A percentile compares a stretch with the other conserved stretches of the same genome.
These are phyloP conservation scores for Acheta domesticus DNA, from an alignment of 2,888 invertebrate genomes.

Conservation along the genomic window DNA sequence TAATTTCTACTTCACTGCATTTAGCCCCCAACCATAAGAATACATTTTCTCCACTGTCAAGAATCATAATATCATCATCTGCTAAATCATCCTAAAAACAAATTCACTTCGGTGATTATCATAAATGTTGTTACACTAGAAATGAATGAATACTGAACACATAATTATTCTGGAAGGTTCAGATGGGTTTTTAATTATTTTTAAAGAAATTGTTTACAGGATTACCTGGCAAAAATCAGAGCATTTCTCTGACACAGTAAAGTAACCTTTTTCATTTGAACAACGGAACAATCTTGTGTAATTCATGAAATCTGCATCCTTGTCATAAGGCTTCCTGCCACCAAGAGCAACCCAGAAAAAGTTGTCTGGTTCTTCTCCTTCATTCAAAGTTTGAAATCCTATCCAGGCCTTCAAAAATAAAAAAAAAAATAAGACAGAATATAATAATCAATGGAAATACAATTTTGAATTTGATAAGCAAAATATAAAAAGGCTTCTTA, in stretches of 20 bases:
- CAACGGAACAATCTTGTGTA: constrained; percentile 93
- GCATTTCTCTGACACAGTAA: constrained; percentile 98
- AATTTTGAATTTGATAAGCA: not conserved
- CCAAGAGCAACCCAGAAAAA: constrained; percentile 98
- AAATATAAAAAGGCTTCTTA: too few relatives aligned
- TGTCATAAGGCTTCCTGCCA: constrained; percentile 85
- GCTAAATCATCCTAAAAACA: constrained; percentile 87
- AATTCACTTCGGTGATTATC: too few relatives aligned
- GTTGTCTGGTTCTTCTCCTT: constrained; percentile 96
- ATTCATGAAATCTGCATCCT: constrained; percentile 86
- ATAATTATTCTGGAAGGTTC: too few relatives aligned
- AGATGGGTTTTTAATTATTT: not conserved
- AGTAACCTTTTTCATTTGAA: constrained; percentile 99
- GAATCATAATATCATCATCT: constrained; percentile 99
- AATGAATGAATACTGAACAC: too few relatives aligned
- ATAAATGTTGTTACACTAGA: too few relatives aligned
- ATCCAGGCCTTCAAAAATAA: constrained; percentile 49
- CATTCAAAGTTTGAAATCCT: constrained; percentile 72
- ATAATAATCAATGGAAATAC: not conserved
- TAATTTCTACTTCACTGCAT: constrained; percentile 98
- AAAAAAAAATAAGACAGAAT: constrained; percentile 4
- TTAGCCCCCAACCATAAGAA: constrained; percentile 96
- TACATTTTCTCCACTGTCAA: constrained; percentile 97
- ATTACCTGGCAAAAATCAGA: constrained; percentile 92
- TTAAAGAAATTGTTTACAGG: constrained; percentile 30